phyloP scores from a whole-genome alignment of 1,140 invertebrate genomes.

The Zaprionus ornatus region DNA sequence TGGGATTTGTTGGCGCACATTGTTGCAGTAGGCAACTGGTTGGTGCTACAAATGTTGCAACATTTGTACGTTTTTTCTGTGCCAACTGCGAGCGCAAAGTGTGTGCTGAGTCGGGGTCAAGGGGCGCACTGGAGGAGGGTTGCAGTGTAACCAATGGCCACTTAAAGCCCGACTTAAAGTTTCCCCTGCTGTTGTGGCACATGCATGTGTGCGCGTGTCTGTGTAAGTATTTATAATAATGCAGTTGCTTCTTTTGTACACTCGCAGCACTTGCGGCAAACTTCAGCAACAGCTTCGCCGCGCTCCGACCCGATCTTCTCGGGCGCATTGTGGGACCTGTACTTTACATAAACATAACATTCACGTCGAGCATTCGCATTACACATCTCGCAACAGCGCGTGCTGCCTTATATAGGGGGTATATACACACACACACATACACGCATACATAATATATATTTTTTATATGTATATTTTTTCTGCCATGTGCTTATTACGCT shows the following conservation, averaged over 20 bases:
- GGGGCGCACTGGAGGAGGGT: background rate
- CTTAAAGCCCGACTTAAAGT: slow-evolving; percentile 62
- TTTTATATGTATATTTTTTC: slow-evolving; percentile 9
- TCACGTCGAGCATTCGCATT: slow-evolving; percentile 78
- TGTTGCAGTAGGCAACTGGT: slow-evolving; percentile 26
- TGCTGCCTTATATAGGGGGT: slow-evolving; percentile 36
- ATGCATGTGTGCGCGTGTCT: slow-evolving; percentile 19
- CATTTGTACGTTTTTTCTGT: background rate
- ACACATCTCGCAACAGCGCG: slow-evolving; percentile 66
- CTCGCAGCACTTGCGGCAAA: slow-evolving; percentile 47
- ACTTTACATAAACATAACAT: slow-evolving; percentile 82
- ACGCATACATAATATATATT: slow-evolving; percentile 9
- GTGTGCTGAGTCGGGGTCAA: slow-evolving; percentile 26
- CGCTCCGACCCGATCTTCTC: slow-evolving; percentile 12
- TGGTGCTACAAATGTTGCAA: slow-evolving; percentile 15
- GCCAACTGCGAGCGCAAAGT: background rate
- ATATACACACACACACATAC: slow-evolving; percentile 6
- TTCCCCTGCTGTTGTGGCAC: background rate
- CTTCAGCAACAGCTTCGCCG: slow-evolving; percentile 54
- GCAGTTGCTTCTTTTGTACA: slow-evolving; percentile 34
- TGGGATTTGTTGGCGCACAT: slow-evolving; percentile 22
- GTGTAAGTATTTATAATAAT: slow-evolving; percentile 39
- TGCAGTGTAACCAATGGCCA: slow-evolving; percentile 7
- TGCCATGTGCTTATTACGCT: slow-evolving; percentile 67
- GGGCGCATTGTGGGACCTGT: slow-evolving; percentile 62